Percentiles rank a stretch among this genome's conserved stretches.
Evolutionary conservation across 2,888 invertebrate species (phyloP).

Genomic region (Eurois occulta): DNA sequence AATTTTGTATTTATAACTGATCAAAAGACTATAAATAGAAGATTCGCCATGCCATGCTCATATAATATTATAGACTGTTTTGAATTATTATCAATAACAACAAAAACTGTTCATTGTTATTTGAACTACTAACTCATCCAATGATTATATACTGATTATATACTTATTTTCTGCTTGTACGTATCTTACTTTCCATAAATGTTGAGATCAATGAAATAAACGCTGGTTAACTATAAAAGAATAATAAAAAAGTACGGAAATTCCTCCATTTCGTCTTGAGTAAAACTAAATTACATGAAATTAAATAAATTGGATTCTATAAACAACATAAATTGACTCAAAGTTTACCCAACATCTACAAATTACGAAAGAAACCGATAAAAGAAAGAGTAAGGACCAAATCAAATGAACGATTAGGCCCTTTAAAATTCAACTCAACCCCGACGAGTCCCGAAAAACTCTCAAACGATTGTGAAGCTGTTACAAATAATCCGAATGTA

Average conservation of each 20-base stretch:
- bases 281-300: conserved; percentile 56
- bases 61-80: neutral
- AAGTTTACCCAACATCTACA: conserved; percentile 60
- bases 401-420: conserved; percentile 67
- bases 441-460: conserved; percentile 51
- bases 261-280: conserved; percentile 23
- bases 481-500: conserved; percentile 67
- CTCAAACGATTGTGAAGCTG: conserved; percentile 53
- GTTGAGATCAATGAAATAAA: conserved; percentile 8
- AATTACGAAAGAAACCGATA: conserved; percentile 56
- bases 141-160: neutral
- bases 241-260: conserved; percentile 16
- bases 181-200: neutral
- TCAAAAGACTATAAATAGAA: neutral
- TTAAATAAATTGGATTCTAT: conserved; percentile 59
- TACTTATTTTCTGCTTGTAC: neutral
- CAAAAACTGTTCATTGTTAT: neutral
- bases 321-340: conserved; percentile 60
- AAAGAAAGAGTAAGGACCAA: conserved; percentile 60
- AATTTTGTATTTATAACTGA: neutral
- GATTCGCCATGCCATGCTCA: neutral
- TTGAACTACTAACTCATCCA: neutral
- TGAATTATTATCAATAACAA: neutral
- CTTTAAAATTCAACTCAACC: conserved; percentile 63
- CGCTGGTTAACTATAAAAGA: conserved; percentile 16